Conservation (phyloP, 1,140 invertebrate species). For the Dendroctonus ponderosae region DNA sequence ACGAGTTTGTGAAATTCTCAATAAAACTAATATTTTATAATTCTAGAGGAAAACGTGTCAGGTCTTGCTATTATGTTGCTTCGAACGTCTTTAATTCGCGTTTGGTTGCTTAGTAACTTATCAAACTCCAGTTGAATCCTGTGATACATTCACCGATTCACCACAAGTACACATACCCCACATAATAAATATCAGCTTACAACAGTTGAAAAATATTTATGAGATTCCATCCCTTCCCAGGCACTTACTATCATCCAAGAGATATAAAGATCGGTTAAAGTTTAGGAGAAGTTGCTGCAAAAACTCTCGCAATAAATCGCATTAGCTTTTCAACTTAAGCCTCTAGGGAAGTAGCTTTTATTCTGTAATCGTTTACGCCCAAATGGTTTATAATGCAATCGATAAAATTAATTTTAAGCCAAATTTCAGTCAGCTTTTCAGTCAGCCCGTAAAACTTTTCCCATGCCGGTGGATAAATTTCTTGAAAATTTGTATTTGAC, state of each 20-base stretch:
- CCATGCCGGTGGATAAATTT: slow-evolving; percentile 10
- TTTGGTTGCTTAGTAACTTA: too few relatives aligned
- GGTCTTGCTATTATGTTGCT: too few relatives aligned
- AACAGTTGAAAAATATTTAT: slow-evolving; percentile 5
- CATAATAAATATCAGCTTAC: too few relatives aligned
- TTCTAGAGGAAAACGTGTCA: too few relatives aligned
- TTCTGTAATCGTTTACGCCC: slow-evolving; percentile 28
- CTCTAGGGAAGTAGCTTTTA: slow-evolving; percentile 18
- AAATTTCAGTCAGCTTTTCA: slow-evolving; percentile 8
- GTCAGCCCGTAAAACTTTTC: slow-evolving; percentile 20
- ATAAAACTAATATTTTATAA: too few relatives aligned
- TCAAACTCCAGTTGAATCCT: too few relatives aligned
- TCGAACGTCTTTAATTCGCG: too few relatives aligned
- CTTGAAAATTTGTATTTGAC: background rate
- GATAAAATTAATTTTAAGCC: slow-evolving; percentile 28
- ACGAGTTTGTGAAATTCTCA: too few relatives aligned
- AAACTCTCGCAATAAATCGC: slow-evolving; percentile 24
- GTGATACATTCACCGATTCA: too few relatives aligned
- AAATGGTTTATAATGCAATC: slow-evolving; percentile 26
- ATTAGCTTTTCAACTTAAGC: slow-evolving; percentile 23
- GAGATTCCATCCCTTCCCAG: slow-evolving; percentile 2
- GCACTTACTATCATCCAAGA: slow-evolving; percentile 11
- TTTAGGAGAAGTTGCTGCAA: slow-evolving; percentile 18
- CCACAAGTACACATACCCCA: too few relatives aligned
- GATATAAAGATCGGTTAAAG: slow-evolving; percentile 10